Conservation (phyloP, 1,140 invertebrate genomes). For the Dufourea novaeangliae region DNA sequence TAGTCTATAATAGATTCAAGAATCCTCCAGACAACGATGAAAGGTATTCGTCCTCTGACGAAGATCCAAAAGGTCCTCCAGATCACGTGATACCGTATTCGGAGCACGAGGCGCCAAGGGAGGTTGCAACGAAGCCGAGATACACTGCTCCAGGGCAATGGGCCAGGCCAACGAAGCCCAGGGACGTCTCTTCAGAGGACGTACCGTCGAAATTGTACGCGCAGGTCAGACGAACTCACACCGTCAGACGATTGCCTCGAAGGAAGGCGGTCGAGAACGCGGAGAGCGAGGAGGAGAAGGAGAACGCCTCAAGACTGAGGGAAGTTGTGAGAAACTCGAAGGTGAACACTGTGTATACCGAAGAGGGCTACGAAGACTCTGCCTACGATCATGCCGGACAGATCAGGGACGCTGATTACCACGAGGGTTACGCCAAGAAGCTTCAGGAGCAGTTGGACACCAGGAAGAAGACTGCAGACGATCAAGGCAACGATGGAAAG, state of each 20-base stretch:
- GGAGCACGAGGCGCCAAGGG: conserved; percentile 77
- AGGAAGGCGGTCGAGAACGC: conserved; percentile 83
- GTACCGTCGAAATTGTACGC: conserved; percentile 86
- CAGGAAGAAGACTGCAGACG: background rate
- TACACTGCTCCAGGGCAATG: conserved; percentile 81
- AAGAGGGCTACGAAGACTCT: conserved; percentile 90
- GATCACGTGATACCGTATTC: conserved; percentile 74
- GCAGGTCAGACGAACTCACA: conserved; percentile 85
- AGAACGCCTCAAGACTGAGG: conserved; percentile 84
- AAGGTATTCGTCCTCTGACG: conserved; percentile 3
- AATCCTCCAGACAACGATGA: background rate
- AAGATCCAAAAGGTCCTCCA: conserved; percentile 54
- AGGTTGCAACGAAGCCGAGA: conserved; percentile 80
- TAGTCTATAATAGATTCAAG: conserved; percentile 26
- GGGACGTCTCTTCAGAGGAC: conserved; percentile 82
- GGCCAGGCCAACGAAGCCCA: conserved; percentile 77
- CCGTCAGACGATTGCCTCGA: conserved; percentile 83
- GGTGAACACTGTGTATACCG: conserved; percentile 87
- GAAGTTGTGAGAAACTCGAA: conserved; percentile 87
- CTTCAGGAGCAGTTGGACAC: conserved; percentile 59
- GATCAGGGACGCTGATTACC: conserved; percentile 84
- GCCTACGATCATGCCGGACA: conserved; percentile 89
- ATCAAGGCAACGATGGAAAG: background rate
- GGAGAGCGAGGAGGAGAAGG: conserved; percentile 83
- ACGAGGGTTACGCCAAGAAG: conserved; percentile 77